phyloP scores from a whole-genome alignment of 1,140 invertebrate genomes.

The Rhyzopertha dominica region DNA sequence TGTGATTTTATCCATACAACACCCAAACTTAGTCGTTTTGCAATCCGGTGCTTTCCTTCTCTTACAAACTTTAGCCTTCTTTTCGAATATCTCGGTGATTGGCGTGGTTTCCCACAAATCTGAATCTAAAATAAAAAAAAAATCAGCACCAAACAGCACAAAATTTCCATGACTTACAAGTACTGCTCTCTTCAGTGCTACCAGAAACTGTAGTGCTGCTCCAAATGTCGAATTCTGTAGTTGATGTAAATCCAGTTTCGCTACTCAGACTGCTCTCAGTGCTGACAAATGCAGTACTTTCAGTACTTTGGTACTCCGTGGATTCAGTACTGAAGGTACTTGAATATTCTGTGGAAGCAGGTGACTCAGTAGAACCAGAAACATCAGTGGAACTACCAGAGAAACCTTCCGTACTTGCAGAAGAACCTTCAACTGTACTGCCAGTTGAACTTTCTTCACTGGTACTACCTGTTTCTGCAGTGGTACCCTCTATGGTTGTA shows the following conservation, averaged over 20 bases:
- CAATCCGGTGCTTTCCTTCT: constrained; percentile 58
- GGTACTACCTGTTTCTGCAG: constrained; percentile 24
- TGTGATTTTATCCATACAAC: constrained; percentile 83
- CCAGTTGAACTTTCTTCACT: constrained; percentile 20
- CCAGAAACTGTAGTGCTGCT: constrained; percentile 34
- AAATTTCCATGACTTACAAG: too few relatives aligned
- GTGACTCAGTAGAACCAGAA: constrained; percentile 9
- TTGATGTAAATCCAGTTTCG: constrained; percentile 4
- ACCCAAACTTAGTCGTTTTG: constrained; percentile 70
- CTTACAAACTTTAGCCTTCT: constrained; percentile 58
- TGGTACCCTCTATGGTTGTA: constrained; percentile 19
- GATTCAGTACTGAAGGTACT: constrained; percentile 1
- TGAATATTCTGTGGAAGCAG: constrained; percentile 5
- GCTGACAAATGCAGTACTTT: neutral
- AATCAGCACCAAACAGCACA: too few relatives aligned
- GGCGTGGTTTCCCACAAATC: constrained; percentile 40
- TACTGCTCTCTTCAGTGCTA: constrained; percentile 12
- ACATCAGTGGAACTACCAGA: constrained; percentile 18
- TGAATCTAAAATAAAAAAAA: constrained; percentile 4
- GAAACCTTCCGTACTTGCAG: constrained; percentile 11
- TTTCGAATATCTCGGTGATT: constrained; percentile 48
- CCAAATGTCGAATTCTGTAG: constrained; percentile 44
- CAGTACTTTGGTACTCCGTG: constrained; percentile 1
- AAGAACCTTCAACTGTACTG: neutral
- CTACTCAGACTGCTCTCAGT: neutral